A percentile compares a stretch with the other conserved stretches of the same genome.
Evolutionary conservation across 2,113 vertebrate species (phyloP).

Genomic region (Amphiprion percula): DNA sequence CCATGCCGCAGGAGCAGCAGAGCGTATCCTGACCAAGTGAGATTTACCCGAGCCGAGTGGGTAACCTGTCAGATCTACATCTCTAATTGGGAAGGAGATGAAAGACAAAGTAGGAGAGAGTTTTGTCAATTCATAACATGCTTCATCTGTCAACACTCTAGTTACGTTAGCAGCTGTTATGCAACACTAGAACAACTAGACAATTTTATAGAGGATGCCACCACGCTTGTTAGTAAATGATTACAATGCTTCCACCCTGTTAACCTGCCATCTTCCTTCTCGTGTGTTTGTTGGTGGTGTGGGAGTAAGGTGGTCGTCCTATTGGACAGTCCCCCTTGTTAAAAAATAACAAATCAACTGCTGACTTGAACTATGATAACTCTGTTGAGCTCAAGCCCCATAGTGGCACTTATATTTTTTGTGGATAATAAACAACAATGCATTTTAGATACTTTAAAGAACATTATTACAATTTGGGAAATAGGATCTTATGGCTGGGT

Average conservation of each 20-base stretch:
- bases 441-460: neutral
- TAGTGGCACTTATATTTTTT: neutral
- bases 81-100: constrained; percentile 54
- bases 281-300: too few relatives aligned
- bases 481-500: too few relatives aligned
- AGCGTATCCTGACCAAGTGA: constrained; percentile 35
- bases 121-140: constrained; percentile 10
- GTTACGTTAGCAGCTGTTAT: neutral
- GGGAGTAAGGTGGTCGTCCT: too few relatives aligned
- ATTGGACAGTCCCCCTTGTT: too few relatives aligned
- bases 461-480: too few relatives aligned
- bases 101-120: constrained; percentile 10
- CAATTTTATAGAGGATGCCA: too few relatives aligned
- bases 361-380: neutral
- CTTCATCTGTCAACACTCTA: constrained; percentile 23
- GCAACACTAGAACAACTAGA: neutral
- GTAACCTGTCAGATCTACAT: constrained; percentile 53
- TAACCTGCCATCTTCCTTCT: too few relatives aligned
- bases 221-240: too few relatives aligned
- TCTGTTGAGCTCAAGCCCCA: neutral
- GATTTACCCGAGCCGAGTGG: constrained; percentile 58
- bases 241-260: too few relatives aligned
- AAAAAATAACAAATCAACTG: too few relatives aligned
- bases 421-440: neutral
- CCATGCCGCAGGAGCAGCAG: constrained; percentile 42